Evolutionary conservation across 2,797 vertebrate genomes (phyloP).

Genomic region (Pangasius djambal): DNA sequence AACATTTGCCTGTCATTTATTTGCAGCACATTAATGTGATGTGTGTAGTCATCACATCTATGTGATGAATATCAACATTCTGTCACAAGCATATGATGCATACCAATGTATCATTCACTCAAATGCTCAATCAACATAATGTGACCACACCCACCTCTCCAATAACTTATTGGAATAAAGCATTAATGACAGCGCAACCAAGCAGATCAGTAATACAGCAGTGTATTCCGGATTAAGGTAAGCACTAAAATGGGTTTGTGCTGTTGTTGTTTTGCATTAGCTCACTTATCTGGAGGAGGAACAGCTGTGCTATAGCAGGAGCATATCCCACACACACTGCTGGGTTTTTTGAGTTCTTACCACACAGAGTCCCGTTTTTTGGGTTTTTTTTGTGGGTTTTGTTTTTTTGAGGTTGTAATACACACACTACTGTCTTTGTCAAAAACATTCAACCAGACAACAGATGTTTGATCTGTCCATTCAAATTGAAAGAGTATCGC

Average conservation of each 20-base stretch:
- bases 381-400: too few species aligned
- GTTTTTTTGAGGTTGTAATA: neutral
- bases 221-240: neutral
- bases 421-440: neutral
- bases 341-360: neutral
- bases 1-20: neutral
- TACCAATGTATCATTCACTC: neutral
- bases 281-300: neutral
- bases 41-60: neutral
- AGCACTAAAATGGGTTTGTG: neutral
- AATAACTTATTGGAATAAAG: neutral
- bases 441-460: neutral
- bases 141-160: neutral
- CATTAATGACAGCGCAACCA: neutral
- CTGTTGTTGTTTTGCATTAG: neutral
- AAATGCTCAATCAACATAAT: neutral
- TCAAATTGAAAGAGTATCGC: neutral
- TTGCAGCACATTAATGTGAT: neutral
- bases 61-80: neutral
- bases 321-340: neutral
- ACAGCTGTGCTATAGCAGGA: neutral
- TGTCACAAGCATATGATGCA: neutral
- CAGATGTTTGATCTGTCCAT: conserved; percentile 1
- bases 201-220: neutral
- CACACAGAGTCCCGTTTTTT: neutral